Conservation (phyloP, 2,888 invertebrate genomes). For the Archaeoteleia sp. region DNA sequence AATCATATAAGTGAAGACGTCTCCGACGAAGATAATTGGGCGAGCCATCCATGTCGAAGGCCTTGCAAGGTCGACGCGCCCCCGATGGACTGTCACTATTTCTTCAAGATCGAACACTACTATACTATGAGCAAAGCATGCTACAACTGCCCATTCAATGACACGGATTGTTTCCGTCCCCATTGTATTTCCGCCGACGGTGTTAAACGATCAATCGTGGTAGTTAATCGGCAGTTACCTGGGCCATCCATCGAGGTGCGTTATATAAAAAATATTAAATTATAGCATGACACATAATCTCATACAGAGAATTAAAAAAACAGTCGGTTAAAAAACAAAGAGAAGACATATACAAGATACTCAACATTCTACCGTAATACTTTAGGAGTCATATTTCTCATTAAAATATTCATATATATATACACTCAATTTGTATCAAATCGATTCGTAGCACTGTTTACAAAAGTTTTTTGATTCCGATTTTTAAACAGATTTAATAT, state of each 20-base stretch:
- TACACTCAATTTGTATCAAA: too few species aligned
- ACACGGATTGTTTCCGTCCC: constrained; percentile 83
- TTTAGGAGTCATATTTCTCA: too few species aligned
- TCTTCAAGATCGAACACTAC: constrained; percentile 88
- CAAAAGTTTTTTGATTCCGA: too few species aligned
- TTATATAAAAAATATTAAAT: constrained; percentile 1
- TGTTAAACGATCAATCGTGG: constrained; percentile 82
- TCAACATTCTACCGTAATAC: too few species aligned
- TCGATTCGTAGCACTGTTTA: too few species aligned
- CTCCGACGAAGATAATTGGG: constrained; percentile 25
- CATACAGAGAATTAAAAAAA: too few species aligned
- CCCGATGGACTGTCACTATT: constrained; percentile 83
- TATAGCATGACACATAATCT: too few species aligned
- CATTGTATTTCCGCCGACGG: constrained; percentile 93
- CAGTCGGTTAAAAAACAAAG: too few species aligned
- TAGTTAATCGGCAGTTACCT: constrained; percentile 90
- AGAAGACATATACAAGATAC: too few species aligned
- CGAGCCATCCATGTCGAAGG: constrained; percentile 80
- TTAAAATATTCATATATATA: too few species aligned
- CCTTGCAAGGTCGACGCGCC: constrained; percentile 79
- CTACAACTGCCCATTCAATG: constrained; percentile 85
- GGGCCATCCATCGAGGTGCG: constrained; percentile 88
- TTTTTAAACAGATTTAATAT: too few species aligned
- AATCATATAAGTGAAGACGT: constrained; percentile 10
- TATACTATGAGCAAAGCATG: constrained; percentile 93